Conservation (phyloP, 2,888 invertebrate genomes). For the Yponomeuta cagnagella region DNA sequence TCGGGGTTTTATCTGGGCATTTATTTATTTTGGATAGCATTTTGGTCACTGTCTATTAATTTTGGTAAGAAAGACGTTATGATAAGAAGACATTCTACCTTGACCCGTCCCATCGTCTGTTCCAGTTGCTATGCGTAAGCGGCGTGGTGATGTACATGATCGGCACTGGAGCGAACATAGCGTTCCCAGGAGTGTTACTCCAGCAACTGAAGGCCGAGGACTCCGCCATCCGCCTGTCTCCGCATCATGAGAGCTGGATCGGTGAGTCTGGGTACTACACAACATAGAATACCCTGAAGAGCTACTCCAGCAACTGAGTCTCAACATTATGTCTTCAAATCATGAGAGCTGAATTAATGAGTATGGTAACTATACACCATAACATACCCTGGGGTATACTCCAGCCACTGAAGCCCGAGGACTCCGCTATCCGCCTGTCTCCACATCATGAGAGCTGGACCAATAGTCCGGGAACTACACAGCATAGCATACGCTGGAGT, state of each 20-base stretch:
- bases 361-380: conserved; percentile 44
- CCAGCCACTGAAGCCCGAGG: conserved; percentile 25
- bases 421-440: conserved; percentile 42
- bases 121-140: conserved; percentile 56
- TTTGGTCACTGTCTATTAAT: too few species aligned
- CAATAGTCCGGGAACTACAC: conserved; percentile 40
- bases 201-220: conserved; percentile 49
- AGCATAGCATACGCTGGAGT: conserved; percentile 69
- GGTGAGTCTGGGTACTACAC: conserved; percentile 40
- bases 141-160: conserved; percentile 68
- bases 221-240: conserved; percentile 45
- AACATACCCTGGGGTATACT: conserved; percentile 60
- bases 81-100: too few species aligned
- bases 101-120: too few species aligned
- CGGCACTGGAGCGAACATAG: conserved; percentile 66
- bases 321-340: conserved; percentile 38
- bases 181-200: conserved; percentile 61
- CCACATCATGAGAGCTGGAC: conserved; percentile 65
- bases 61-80: too few species aligned
- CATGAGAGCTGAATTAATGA: conserved; percentile 68
- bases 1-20: too few species aligned
- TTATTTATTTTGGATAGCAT: too few species aligned
- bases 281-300: conserved; percentile 67
- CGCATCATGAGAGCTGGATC: conserved; percentile 65
- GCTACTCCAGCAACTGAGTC: conserved; percentile 52